Base-by-base conservation (phyloP, 2,113 vertebrate genomes). In the Polypterus bichir region DNA sequence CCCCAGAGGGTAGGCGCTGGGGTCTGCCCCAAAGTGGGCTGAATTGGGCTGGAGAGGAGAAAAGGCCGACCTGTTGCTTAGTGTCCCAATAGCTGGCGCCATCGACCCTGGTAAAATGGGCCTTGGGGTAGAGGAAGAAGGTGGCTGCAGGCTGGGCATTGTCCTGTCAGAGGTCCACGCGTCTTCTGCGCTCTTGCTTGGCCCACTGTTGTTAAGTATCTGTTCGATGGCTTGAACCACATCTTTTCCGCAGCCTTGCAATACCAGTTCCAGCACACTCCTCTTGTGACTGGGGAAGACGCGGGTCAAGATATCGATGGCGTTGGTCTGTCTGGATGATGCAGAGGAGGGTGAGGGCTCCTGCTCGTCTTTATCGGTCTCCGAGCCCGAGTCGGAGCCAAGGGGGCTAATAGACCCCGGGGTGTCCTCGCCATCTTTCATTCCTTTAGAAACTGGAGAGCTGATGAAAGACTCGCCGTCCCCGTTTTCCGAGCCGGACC, bases 171-270 rank as follows among this genome's bases (percentile, higher is more conserved):
- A 88, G 51, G 86, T 80, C 91, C 91, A 95, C 11, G 83, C 62
- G 68, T 94, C 91, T 1, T 92, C 92, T 0, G 77, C 75, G 1
- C 66, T 72, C 64, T 68, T 88, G 69, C 49, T 62, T 61, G 76
- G 84, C 44, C 78, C 85, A 70, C 82, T 73, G 84, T 97, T 93
- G 86, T 97, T 97, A 67, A 99, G 91, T 75, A 99, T 93, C 81
- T 99, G 96, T 86, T 99, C 96, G 71, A 99, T 99, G 76, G 96
- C 96, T 82, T 98, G 94, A 44, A 99, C 94, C 85, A 99, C 95
- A 72, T 99, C 93, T 60, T 92, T 95, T 7, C 94, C 94, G 75
- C 96, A 99, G 74, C 93, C 94, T 74, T 97, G 95, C 71, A 99
- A 78, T 55, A 99, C 94, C 62, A 98, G 87, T 83, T 99, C 96